Conservation (phyloP, 2,888 invertebrate genomes). For the Listrodromus nycthemerus region DNA sequence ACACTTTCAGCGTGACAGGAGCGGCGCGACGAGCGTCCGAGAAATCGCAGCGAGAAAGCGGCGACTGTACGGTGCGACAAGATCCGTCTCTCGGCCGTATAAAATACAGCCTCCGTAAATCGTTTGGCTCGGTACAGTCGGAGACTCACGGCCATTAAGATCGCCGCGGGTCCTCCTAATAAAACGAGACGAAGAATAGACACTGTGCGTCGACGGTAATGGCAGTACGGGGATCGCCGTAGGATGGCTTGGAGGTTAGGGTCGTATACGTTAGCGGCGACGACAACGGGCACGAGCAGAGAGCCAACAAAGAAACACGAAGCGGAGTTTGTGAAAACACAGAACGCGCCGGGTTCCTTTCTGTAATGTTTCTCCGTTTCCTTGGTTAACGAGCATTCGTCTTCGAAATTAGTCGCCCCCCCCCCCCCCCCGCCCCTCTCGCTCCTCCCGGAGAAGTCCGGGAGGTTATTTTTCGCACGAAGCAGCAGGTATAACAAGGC, state of each 20-base stretch:
- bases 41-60: background rate
- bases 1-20: background rate
- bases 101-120: slow-evolving; percentile 54
- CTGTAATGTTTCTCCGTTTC: slow-evolving; percentile 45
- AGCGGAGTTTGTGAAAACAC: background rate
- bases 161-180: slow-evolving; percentile 8
- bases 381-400: slow-evolving; percentile 58
- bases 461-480: slow-evolving; percentile 22
- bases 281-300: background rate
- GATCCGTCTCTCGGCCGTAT: slow-evolving; percentile 4
- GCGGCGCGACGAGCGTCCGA: background rate
- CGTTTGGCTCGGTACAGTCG: slow-evolving; percentile 57
- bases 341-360: slow-evolving; percentile 1
- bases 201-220: slow-evolving; percentile 20
- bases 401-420: slow-evolving; percentile 44
- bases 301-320: slow-evolving; percentile 9
- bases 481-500: slow-evolving; percentile 25
- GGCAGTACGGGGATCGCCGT: slow-evolving; percentile 6
- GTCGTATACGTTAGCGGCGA: background rate
- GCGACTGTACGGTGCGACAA: background rate
- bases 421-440: background rate
- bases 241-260: slow-evolving; percentile 2
- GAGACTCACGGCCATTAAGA: slow-evolving; percentile 31
- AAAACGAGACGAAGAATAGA: slow-evolving; percentile 36
- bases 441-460: background rate